Conservation (phyloP, 2,888 invertebrate genomes). For the Luperina testacea region DNA sequence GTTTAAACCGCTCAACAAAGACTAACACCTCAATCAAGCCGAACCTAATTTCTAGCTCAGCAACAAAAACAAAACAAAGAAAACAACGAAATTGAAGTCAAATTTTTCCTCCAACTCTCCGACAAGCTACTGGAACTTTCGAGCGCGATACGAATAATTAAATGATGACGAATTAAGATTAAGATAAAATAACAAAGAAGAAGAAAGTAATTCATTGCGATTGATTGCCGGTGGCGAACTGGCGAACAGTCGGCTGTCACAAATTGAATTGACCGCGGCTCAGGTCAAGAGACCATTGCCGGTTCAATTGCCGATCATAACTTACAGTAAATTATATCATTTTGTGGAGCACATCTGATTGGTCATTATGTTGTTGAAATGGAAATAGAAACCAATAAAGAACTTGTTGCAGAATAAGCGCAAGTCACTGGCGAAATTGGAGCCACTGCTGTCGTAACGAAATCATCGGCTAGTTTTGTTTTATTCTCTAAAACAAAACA, state of each 20-base stretch:
- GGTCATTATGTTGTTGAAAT: slow-evolving; percentile 22
- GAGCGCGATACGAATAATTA: slow-evolving; percentile 39
- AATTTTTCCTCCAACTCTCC: slow-evolving; percentile 38
- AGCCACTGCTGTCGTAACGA: background rate
- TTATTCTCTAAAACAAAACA: background rate
- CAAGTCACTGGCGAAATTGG: background rate
- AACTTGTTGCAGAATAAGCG: background rate
- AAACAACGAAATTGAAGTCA: slow-evolving; percentile 18
- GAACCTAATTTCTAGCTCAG: slow-evolving; percentile 1
- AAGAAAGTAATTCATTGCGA: slow-evolving; percentile 67
- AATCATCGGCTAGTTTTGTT: background rate
- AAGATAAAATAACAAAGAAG: slow-evolving; percentile 53
- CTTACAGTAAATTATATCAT: slow-evolving; percentile 50
- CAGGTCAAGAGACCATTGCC: slow-evolving; percentile 70
- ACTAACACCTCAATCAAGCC: background rate
- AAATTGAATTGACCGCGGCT: slow-evolving; percentile 74
- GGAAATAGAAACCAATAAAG: slow-evolving; percentile 1
- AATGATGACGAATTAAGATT: slow-evolving; percentile 55
- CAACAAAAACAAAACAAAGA: slow-evolving; percentile 3
- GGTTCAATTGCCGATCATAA: slow-evolving; percentile 58
- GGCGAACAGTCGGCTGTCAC: slow-evolving; percentile 62
- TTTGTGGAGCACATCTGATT: slow-evolving; percentile 29
- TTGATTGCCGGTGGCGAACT: slow-evolving; percentile 63
- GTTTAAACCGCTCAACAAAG: slow-evolving; percentile 6
- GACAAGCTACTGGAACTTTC: slow-evolving; percentile 30